Base-by-base conservation (phyloP, 2,888 invertebrate genomes). In the Sclerodermus sp. region DNA sequence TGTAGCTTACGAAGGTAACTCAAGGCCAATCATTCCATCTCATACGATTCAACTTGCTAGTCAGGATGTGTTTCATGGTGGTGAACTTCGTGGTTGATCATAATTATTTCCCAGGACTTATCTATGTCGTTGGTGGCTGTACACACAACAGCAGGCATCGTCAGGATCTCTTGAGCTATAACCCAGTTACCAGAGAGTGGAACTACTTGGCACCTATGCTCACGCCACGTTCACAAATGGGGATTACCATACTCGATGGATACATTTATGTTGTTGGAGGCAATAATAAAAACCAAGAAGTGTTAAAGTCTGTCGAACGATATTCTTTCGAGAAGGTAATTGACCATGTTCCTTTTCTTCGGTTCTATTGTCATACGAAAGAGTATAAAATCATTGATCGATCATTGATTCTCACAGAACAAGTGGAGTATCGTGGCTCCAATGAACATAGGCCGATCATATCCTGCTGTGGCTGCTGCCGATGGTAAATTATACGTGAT, bases 51-150 rank as follows among this genome's bases (percentile, higher is more conserved):
- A n/a, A n/a, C n/a, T n/a, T n/a, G n/a, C n/a, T n/a, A n/a, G n/a
- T n/a, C n/a, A n/a, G n/a, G n/a, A n/a, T n/a, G 23, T 23, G 23
- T 8, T 5, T 23, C 8, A 23, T 23, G 8, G 23, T 23, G 23
- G 8, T n/a, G n/a, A n/a, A n/a, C n/a, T n/a, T n/a, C n/a, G n/a
- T n/a, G n/a, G n/a, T n/a, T n/a, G n/a, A n/a, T n/a, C n/a, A 23
- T 37, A 30, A 14, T 38, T 13, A 57, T 49, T 49, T 71, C 73
- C 2, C 71, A 89, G 90, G 90, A 56, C 79, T 91, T 43, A 91
- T 96, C 70, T 96, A 95, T 78, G 85, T 96, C 65, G 91, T 94
- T 45, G 96, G 96, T 18, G 96, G 96, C 0, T 91, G 93, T 76
- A 91, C 91, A 12, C 87, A 88, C 70, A 85, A 86, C 44, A 86